Base-by-base conservation (phyloP, 1,140 invertebrate genomes). In the Dinoponera quadriceps region DNA sequence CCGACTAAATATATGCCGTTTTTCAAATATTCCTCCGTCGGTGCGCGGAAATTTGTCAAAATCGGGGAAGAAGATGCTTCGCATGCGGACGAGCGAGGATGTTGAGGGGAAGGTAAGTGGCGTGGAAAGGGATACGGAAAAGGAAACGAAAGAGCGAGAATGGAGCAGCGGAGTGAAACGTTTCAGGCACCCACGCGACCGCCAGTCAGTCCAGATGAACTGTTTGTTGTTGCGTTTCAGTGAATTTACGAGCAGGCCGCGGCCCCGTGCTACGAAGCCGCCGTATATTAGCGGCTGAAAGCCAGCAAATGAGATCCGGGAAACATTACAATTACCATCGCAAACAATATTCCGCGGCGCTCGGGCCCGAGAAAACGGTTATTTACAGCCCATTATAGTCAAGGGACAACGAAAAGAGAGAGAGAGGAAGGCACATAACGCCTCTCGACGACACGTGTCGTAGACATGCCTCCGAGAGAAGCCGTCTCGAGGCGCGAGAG, bases 241-340 rank as follows among this genome's bases (percentile, higher is more conserved):
- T 91, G 88, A 91, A 88, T 92, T 78, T 92, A 92, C 86, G 82
- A 77, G 86, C 66, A 71, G 73, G 71, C 81, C 82, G 63, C 68
- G 82, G 90, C 84, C 90, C 82, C 74, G 72, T 29, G 83, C 75
- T 90, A 90, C 72, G 78, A 62, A 81, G 73, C 86, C 62, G 88
- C 57, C 89, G 86, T 91, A 92, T 91, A 91, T 92, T 92, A 91
- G 72, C 86, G 71, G 66, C 87, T 91, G 91, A 92, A 92, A 92
- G 89, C 90, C 87, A 91, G 88, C 89, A 92, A 92, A 91, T 92
- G 90, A 92, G 90, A 91, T 91, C 90, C 89, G 84, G 87, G 89
- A 91, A 91, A 91, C 91, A 91, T 91, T 90, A 92, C 90, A 91
- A 91, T 92, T 92, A 92, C 89, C 88, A 90, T 90, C 78, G 89